These are phyloP conservation scores for Drosophila mayri DNA, from an alignment of 1,140 invertebrate genomes.

Conservation along the genomic window DNA sequence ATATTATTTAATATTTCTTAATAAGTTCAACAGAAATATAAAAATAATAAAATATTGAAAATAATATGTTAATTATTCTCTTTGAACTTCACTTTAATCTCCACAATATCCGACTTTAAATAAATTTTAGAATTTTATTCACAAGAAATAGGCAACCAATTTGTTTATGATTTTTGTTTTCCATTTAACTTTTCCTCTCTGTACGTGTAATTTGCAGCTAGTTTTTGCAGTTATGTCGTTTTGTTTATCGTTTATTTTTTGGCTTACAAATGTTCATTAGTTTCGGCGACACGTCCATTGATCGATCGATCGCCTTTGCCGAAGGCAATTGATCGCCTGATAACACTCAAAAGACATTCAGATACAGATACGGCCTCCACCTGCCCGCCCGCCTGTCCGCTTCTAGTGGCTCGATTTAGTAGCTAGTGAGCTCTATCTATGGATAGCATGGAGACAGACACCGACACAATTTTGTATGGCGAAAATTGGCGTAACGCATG, in stretches of 20 bases:
- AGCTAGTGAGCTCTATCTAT: constrained; percentile 52
- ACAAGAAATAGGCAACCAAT: too few relatives aligned
- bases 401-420: constrained; percentile 51
- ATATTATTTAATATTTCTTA: background rate
- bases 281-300: constrained; percentile 70
- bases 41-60: background rate
- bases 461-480: constrained; percentile 35
- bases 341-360: constrained; percentile 66
- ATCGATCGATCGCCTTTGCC: constrained; percentile 60
- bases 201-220: constrained; percentile 10
- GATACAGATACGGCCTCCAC: constrained; percentile 54
- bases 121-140: too few relatives aligned
- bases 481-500: constrained; percentile 44
- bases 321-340: constrained; percentile 77
- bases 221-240: constrained; percentile 26
- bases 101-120: too few relatives aligned
- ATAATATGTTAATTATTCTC: too few relatives aligned
- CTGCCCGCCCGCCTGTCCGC: constrained; percentile 5
- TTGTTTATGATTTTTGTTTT: background rate
- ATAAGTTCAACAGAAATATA: too few relatives aligned
- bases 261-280: constrained; percentile 70
- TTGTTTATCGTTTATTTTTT: constrained; percentile 51
- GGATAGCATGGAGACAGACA: constrained; percentile 39
- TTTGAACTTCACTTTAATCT: too few relatives aligned
- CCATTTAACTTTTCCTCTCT: background rate